phyloP scores from a whole-genome alignment of 37 sponge, comb jelly and placozoan genomes.

The Theonella swinhoei region DNA sequence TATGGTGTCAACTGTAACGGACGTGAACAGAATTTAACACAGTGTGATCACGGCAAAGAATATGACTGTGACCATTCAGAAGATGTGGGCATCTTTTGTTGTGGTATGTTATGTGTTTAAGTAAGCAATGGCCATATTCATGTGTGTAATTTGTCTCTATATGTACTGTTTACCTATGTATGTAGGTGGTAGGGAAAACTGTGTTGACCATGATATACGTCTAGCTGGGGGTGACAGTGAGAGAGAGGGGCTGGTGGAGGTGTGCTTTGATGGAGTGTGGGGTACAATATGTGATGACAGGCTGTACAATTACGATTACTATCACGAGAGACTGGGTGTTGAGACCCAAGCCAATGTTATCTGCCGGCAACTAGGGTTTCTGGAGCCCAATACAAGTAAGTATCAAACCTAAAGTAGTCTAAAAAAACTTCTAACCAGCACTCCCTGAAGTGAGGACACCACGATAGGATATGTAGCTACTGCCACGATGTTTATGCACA shows the following conservation, averaged over 20 bases:
- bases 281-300: not conserved
- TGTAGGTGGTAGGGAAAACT: not conserved
- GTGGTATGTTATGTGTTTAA: not conserved
- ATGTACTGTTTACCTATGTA: not conserved
- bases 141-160: too few species aligned
- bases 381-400: not conserved
- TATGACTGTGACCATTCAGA: not conserved
- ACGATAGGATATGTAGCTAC: too few species aligned
- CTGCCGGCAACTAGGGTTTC: not conserved
- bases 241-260: not conserved
- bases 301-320: not conserved
- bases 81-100: not conserved
- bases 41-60: not conserved
- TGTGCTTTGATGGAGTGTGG: not conserved
- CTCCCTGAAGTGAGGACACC: too few species aligned
- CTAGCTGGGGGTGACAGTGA: not conserved
- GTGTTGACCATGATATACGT: not conserved
- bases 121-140: not conserved
- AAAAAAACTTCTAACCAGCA: too few species aligned
- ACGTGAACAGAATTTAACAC: slow-evolving; percentile 1
- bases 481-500: too few species aligned
- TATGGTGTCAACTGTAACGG: slow-evolving; percentile 31
- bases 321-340: not conserved
- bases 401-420: too few species aligned
- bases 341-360: not conserved